Evolutionary conservation across 2,113 vertebrate genomes (phyloP), one percentile per base, ranked within the genome.

Genomic region (Sclerurus mexicanus): DNA sequence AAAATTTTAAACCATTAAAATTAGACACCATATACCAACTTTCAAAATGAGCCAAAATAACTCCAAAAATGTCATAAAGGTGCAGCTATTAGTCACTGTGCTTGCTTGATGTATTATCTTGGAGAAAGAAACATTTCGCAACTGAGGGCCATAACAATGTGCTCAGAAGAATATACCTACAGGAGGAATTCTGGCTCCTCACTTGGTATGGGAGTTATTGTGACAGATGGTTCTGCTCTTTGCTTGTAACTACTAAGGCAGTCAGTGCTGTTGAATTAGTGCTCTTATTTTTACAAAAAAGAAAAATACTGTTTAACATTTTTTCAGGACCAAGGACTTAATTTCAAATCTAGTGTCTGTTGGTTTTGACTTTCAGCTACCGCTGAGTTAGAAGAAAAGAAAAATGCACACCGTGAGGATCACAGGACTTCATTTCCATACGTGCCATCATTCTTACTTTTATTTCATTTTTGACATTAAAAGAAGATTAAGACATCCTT

Each of bases 401-500:
- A 68, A 88, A 77, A 95, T 77, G 37, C 40, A 85, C 40, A 67
- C 12, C 9, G 11, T 63, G 44, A 69, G 24, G 28, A 69, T 40
- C 12, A 84, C 46, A 42, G 78, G 74, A 40, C 7, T 37, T 66
- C 17, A 39, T 50, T 75, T 19, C 22, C 55, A 18, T 46, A 42
- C 6, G 14, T 25, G 19, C 40, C 67, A 19, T 67, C 64, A 21
- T 42, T 67, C 35, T 44, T 78, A 52, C 69, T 53, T 77, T 30
- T 39, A 20, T 22, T 39, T 59, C 0, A 17, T 64, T 93, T 84
- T 86, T 77, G 7, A 52, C 71, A 64, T 30, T 78, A 87, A 63
- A 91, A 95, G 52, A 60, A 39, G n/a, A 94, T 96, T 77, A 95
- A 78, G 56, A 89, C 40, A 53, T 87, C 67, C 82, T 87, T 50